Evolutionary conservation across 35 echinoderm and acorn worm species (phyloP).

Genomic region (Acanthaster planci): DNA sequence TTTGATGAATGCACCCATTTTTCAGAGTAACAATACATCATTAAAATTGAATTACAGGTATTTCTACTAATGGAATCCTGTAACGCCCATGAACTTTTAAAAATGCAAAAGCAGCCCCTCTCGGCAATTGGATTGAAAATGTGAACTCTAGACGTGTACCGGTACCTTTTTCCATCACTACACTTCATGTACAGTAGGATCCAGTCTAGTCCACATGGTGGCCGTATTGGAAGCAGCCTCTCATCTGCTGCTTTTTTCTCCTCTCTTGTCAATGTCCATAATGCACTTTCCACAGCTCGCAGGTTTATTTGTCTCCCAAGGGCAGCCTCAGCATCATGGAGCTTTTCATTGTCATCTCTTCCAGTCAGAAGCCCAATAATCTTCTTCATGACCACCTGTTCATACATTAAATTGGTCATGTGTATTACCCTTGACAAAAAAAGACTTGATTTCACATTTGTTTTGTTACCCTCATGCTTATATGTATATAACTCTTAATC

Average conservation of each 20-base stretch:
- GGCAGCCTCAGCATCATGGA: background rate
- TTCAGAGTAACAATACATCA: no score
- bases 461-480: no score
- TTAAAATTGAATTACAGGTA: no score
- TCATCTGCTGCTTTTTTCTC: background rate
- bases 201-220: background rate
- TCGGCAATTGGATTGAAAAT: no score
- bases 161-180: constrained; percentile 11
- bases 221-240: background rate
- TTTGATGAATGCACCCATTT: no score
- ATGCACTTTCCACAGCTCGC: background rate
- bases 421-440: no score
- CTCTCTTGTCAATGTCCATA: background rate
- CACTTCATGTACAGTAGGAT: background rate
- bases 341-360: background rate
- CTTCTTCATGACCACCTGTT: constrained; percentile 3
- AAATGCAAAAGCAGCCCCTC: no score
- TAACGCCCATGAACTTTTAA: no score
- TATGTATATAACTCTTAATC: no score
- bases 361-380: background rate
- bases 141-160: no score
- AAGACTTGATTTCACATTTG: no score
- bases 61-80: no score
- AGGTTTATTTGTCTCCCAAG: background rate
- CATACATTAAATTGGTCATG: background rate